Evolutionary conservation across 2,888 invertebrate genomes (phyloP), one percentile per base, ranked within the genome.

Genomic region (Protodeltote pygarga): DNA sequence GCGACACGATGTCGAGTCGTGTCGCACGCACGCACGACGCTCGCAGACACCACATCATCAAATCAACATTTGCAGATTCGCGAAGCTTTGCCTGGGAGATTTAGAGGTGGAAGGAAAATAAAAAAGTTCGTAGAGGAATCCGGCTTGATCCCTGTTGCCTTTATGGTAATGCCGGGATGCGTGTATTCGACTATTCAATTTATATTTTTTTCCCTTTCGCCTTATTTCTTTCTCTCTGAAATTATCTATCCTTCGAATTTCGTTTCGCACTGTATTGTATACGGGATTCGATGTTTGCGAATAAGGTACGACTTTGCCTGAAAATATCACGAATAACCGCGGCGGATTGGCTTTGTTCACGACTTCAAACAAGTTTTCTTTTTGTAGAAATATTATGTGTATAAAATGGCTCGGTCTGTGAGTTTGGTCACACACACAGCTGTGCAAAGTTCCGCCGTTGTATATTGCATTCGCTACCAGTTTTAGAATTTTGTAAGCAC

Each of bases 51-150:
- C 71, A 75, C 78, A 92, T 92, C 92, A 92, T 92, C 92, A 92
- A 92, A 92, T 92, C 92, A 92, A 88, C 92, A 92, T 92, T 92
- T 92, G 91, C 92, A 92, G 92, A 92, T 92, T 92, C 89, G 85
- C 92, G 89, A 83, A 88, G 90, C 89, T 91, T 91, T 91, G 84
- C 84, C 83, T 77, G 81, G 75, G 88, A 91, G 92, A 92, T 92
- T 91, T 92, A 92, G 91, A 91, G 90, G 91, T 91, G 87, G 90
- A 88, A 89, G 89, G 90, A 91, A 91, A 92, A 92, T 92, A 92
- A 92, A 92, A 91, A 92, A 92, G 90, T 92, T 91, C 90, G 87
- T 89, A 89, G 85, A 86, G 87, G 90, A 92, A 92, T 91, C 92
- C 92, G 73, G 71, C 80, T 91, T 92, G 90, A 90, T 90, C 90